phyloP scores from a whole-genome alignment of 2,797 vertebrate species.

The Chrosomus eos region DNA sequence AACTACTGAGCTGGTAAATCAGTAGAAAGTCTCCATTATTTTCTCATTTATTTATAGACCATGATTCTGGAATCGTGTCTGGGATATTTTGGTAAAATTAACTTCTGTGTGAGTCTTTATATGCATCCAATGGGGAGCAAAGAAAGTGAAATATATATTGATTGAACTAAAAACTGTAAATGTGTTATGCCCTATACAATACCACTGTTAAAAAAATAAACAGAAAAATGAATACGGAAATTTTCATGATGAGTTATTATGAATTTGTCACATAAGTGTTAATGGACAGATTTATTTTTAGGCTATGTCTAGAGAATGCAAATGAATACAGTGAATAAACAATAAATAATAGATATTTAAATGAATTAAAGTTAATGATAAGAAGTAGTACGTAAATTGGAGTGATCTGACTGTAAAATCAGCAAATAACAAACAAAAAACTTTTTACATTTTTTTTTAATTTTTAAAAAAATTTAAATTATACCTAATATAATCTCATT shows the following conservation, averaged over 20 bases:
- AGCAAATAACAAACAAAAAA: background rate
- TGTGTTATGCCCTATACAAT: background rate
- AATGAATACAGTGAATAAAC: background rate
- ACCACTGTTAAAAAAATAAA: background rate
- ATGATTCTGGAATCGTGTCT: constrained; percentile 44
- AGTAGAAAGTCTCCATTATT: constrained; percentile 26
- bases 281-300: background rate
- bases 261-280: background rate
- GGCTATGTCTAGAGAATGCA: background rate
- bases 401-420: background rate
- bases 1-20: constrained; percentile 49
- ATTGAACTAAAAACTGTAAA: constrained; percentile 15
- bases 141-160: constrained; percentile 13
- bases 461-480: no score
- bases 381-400: background rate
- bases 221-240: background rate
- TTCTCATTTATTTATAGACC: constrained; percentile 50
- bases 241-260: background rate
- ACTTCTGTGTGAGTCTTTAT: background rate
- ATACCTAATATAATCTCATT: background rate
- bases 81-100: background rate
- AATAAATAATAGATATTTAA: background rate
- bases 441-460: no score
- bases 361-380: background rate
- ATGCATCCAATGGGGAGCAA: background rate